Evolutionary conservation across 2,888 invertebrate genomes (phyloP).

Genomic region (Miltochrista miniata): DNA sequence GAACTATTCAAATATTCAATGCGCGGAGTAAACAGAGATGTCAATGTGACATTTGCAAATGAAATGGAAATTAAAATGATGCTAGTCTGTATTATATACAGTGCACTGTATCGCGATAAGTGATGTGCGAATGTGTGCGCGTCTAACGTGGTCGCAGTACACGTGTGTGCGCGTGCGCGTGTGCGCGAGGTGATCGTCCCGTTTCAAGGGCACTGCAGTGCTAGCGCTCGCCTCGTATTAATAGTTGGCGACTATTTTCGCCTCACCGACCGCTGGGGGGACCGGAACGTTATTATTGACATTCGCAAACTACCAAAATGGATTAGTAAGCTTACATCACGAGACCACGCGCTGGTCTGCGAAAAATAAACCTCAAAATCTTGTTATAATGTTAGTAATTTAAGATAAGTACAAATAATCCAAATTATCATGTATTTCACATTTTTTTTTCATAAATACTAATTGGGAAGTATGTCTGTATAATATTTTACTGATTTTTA

Average conservation of each 20-base stretch:
- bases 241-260: constrained; percentile 82
- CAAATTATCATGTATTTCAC: neutral
- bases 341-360: constrained; percentile 5
- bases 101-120: constrained; percentile 69
- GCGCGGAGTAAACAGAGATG: constrained; percentile 48
- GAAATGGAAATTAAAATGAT: constrained; percentile 78
- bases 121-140: constrained; percentile 46
- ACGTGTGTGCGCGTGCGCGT: constrained; percentile 52
- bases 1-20: constrained; percentile 35
- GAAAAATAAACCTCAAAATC: no score
- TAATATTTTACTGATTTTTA: no score
- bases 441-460: neutral
- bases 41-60: constrained; percentile 69
- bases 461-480: no score
- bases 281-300: constrained; percentile 81
- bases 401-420: neutral
- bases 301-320: constrained; percentile 75
- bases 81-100: constrained; percentile 65
- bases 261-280: constrained; percentile 69
- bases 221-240: constrained; percentile 78
- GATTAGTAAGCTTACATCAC: constrained; percentile 58
- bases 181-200: constrained; percentile 80
- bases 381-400: neutral
- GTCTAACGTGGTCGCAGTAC: constrained; percentile 39
- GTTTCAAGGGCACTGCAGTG: constrained; percentile 81